Evolutionary conservation across 1,140 invertebrate species (phyloP).

Genomic region (Neocloeon triangulifer): DNA sequence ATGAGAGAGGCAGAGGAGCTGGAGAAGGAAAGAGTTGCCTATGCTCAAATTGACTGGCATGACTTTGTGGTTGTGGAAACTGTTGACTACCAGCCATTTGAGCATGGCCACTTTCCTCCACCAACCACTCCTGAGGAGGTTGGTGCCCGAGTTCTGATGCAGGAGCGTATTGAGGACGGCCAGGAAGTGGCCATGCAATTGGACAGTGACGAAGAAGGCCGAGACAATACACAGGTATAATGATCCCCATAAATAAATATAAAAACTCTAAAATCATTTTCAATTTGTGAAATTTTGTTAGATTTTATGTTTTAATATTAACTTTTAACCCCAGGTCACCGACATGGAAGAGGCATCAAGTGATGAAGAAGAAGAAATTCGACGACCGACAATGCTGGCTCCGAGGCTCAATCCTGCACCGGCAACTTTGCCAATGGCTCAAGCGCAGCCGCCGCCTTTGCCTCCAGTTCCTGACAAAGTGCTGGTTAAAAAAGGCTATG

Average conservation of each 20-base stretch:
- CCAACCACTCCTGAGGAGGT: slow-evolving; percentile 95
- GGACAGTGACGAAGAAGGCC: slow-evolving; percentile 35
- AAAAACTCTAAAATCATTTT: too few species aligned
- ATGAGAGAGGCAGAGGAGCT: slow-evolving; percentile 83
- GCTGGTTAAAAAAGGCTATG: slow-evolving; percentile 86
- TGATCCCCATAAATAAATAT: too few species aligned
- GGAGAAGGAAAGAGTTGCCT: slow-evolving; percentile 87
- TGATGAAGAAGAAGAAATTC: slow-evolving; percentile 44
- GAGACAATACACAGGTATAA: slow-evolving; percentile 21
- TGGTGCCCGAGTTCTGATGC: slow-evolving; percentile 76
- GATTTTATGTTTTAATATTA: background rate
- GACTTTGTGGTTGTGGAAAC: slow-evolving; percentile 99
- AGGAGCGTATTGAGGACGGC: slow-evolving; percentile 38
- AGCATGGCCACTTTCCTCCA: slow-evolving; percentile 85
- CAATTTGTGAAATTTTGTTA: too few species aligned
- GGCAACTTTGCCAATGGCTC: slow-evolving; percentile 14
- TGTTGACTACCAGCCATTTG: slow-evolving; percentile 93
- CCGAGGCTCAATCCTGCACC: slow-evolving; percentile 14
- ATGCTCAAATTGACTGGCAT: slow-evolving; percentile 98
- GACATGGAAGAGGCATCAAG: slow-evolving; percentile 79
- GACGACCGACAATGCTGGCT: slow-evolving; percentile 15
- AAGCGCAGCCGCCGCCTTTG: slow-evolving; percentile 44
- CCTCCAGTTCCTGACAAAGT: slow-evolving; percentile 84
- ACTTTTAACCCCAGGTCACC: slow-evolving; percentile 29
- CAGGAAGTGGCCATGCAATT: slow-evolving; percentile 55